These are phyloP conservation scores for Macrochelys suwanniensis DNA, from an alignment of 2,797 vertebrate genomes.

Conservation along the genomic window DNA sequence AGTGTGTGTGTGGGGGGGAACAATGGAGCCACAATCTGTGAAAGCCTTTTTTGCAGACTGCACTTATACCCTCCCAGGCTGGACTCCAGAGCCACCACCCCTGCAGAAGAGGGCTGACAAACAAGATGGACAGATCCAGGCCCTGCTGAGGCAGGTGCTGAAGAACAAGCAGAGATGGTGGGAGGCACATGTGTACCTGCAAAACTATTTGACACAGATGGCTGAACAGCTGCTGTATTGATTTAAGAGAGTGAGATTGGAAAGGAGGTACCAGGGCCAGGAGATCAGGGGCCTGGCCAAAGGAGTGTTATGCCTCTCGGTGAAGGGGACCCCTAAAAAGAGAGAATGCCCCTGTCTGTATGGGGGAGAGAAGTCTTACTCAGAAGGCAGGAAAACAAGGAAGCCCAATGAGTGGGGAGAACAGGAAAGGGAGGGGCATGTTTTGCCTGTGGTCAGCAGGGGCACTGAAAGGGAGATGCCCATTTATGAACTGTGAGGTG, in stretches of 20 bases:
- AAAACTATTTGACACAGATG: not conserved
- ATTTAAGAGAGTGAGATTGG: not conserved
- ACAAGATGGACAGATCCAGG: not conserved
- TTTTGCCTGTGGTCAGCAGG: not conserved
- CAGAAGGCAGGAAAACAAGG: not conserved
- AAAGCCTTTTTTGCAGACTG: too few species aligned
- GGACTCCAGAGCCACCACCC: too few species aligned
- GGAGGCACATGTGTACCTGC: not conserved
- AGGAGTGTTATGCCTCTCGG: not conserved
- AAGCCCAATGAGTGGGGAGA: not conserved
- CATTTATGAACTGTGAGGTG: not conserved
- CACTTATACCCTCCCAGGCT: too few species aligned
- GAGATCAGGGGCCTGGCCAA: not conserved
- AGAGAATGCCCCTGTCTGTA: not conserved
- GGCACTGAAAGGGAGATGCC: not conserved
- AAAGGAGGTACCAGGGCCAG: not conserved
- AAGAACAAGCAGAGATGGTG: not conserved
- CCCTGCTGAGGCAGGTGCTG: not conserved
- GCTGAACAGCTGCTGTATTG: not conserved
- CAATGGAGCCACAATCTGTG: too few species aligned
- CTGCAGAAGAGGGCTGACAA: too few species aligned
- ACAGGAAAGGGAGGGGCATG: not conserved
- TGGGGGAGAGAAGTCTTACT: not conserved
- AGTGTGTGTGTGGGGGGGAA: too few species aligned
- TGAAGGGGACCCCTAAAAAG: not conserved